Base-by-base conservation (phyloP, 23 tunicate genomes). In the Corella eumyota region DNA sequence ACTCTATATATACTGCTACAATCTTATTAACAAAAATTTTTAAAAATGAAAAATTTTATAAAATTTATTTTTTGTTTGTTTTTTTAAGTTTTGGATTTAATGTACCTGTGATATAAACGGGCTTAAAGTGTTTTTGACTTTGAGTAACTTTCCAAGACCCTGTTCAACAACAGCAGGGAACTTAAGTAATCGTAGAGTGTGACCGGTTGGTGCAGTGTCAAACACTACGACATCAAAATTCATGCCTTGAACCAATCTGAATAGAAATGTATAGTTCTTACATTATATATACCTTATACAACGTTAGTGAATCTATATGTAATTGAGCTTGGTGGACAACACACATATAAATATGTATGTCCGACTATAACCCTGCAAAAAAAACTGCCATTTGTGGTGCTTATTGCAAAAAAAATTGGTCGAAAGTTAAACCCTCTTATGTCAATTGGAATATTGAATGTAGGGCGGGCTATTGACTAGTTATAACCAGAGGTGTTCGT, bases 161-260 rank as follows among this genome's bases (percentile, higher is more conserved):
- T 71, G 73, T 40, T 92, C 98, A 1, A 92, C 93, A 30, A 76
- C 79, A 32, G 69, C 75, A 20, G 98, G 98, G 61, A 92, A 83
- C 45, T 92, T 92, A n/a, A 92, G 80, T 2, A 92, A 56, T 15
- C 93, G 60, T 25, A 92, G 48, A 17, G 98, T 92, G 59, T 92
- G 98, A 0, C 98, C 98, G 17, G 98, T 92, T 22, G 98, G 98
- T 3, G 98, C 98, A 19, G 98, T 92, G 52, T 92, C 98, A 40
- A 92, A 92, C 7, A 92, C 61, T 23, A 92, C 93, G 66, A 92
- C 98, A 57, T 83, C 91, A 65, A 80, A 90, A 25, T 90, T 81
- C 81, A 90, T 77, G 28, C 72, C 66, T 64, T 72, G 68, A 15
- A 80, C 97, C 48, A 90, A 64, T 30, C 80, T 78, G 31, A 2